phyloP scores from a whole-genome alignment of 2,888 invertebrate genomes.

The Phorcus lineatus region DNA sequence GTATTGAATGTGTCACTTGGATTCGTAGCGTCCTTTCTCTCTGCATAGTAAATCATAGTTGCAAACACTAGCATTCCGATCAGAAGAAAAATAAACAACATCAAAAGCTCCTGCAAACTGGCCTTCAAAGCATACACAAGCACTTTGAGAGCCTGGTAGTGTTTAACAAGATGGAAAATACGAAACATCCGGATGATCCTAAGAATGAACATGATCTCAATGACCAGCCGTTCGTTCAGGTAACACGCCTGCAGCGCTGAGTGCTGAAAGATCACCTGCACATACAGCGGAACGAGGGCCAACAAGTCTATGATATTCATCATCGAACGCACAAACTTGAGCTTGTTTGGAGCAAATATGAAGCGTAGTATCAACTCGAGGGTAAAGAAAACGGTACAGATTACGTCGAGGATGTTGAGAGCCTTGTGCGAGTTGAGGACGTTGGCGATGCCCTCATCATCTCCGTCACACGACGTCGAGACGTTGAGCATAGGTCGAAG shows the following conservation, averaged over 20 bases:
- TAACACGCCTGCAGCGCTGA: constrained; percentile 67
- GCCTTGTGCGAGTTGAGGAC: constrained; percentile 55
- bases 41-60: constrained; percentile 75
- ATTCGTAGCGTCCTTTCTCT: constrained; percentile 65
- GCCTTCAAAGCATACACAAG: constrained; percentile 76
- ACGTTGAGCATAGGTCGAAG: constrained; percentile 46
- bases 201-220: constrained; percentile 76
- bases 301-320: constrained; percentile 74
- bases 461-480: constrained; percentile 30
- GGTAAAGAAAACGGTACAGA: constrained; percentile 73
- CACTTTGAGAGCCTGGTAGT: constrained; percentile 76
- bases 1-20: constrained; percentile 67
- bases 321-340: constrained; percentile 63
- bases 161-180: constrained; percentile 77
- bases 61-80: constrained; percentile 74
- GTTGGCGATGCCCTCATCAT: constrained; percentile 42
- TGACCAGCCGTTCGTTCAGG: constrained; percentile 68
- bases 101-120: constrained; percentile 74
- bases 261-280: constrained; percentile 69
- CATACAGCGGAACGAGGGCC: constrained; percentile 73
- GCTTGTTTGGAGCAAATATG: constrained; percentile 67
- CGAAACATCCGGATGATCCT: constrained; percentile 77
- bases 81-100: constrained; percentile 74
- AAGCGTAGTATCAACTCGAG: constrained; percentile 71
- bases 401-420: constrained; percentile 67